Evolutionary conservation across 2,797 vertebrate genomes (phyloP), one percentile per base, ranked within the genome.

Genomic region (Pseudopleuronectes americanus): DNA sequence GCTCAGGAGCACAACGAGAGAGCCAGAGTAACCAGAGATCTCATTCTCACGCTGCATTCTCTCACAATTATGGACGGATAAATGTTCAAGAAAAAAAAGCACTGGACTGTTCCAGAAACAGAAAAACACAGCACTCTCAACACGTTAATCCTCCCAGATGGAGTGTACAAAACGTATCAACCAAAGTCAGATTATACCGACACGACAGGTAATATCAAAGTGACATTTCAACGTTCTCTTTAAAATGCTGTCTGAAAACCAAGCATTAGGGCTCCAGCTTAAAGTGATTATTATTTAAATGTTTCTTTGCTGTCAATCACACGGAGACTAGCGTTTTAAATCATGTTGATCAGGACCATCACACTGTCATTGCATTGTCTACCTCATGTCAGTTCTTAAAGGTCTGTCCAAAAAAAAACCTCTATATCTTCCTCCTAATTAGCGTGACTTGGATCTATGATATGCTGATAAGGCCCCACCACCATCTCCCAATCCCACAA

Each of bases 1-100:
- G 58, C 31, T 64, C 74, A 61, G 57, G 9, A 51, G 43, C 26
- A 68, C 19, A 77, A 72, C 61, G 22, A 24, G 49, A 74, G 53
- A 79, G 70, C 64, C 21, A 24, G 45, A 74, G 53, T 8, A 59
- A 38, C 31, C 16, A 33, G 14, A 62, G 52, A 54, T 49, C 17
- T 2, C 45, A 69, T 68, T 51, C n/a, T 66, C 36, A 36, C 2
- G 0, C 22, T 26, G 57, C 14, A 33, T 79, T 63, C 41, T 61
- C 47, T 55, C 31, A 63, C 28, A 77, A 65, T 38, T 33, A 16
- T 43, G 43, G n/a, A 67, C 17, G 8, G 26, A 14, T 10, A 17
- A 51, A 23, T 58, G 31, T 45, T 64, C 48, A 47, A 38, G 31
- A 14, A 60, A 23, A 57, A 31, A 31, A 31, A 4, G 0, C 12